phyloP scores from a whole-genome alignment of 1,140 invertebrate genomes.

The Bombus confusus region DNA sequence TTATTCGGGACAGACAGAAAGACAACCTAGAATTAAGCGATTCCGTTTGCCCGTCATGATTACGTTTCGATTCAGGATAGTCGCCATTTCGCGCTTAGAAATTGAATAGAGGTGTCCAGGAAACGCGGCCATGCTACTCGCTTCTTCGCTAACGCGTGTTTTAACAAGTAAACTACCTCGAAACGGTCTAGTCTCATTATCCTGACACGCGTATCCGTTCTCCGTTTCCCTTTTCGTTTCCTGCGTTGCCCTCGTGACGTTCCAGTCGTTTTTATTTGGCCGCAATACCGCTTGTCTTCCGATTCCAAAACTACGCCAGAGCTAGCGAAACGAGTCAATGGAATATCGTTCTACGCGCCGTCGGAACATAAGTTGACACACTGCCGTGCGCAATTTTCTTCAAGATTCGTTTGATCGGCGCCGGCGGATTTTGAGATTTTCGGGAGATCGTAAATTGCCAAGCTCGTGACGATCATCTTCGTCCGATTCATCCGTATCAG shows the following conservation, averaged over 20 bases:
- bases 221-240: constrained; percentile 50
- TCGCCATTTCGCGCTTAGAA: constrained; percentile 70
- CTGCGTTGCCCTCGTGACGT: not conserved
- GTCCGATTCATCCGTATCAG: too few species aligned
- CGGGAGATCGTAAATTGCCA: too few species aligned
- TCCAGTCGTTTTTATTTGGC: not conserved
- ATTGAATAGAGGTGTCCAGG: constrained; percentile 73
- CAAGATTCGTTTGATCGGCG: too few species aligned
- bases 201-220: constrained; percentile 72
- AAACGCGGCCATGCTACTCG: constrained; percentile 68
- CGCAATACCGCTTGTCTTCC: too few species aligned
- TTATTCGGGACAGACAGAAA: constrained; percentile 66
- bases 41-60: constrained; percentile 63
- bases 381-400: too few species aligned
- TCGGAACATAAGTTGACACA: too few species aligned
- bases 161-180: constrained; percentile 42
- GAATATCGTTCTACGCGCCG: too few species aligned
- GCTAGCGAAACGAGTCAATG: too few species aligned
- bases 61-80: constrained; percentile 59
- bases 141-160: constrained; percentile 21
- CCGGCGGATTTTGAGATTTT: too few species aligned
- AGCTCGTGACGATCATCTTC: too few species aligned
- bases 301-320: too few species aligned
- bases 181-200: constrained; percentile 57
- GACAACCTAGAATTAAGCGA: constrained; percentile 77